phyloP scores from a whole-genome alignment of 1,140 invertebrate genomes.

The Drosophila aff. region DNA sequence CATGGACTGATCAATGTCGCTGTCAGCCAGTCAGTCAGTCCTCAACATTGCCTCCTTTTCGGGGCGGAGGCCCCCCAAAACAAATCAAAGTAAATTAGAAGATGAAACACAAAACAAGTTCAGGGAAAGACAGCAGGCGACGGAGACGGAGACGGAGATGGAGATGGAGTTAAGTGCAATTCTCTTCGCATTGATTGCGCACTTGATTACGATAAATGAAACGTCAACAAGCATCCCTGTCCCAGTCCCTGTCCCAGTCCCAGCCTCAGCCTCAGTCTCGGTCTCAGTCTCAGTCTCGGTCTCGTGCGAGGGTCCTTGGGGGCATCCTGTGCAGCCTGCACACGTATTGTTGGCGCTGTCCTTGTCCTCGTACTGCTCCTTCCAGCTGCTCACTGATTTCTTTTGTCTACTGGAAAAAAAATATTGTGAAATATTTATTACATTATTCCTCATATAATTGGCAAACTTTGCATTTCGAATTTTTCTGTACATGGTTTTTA shows the following conservation, averaged over 20 bases:
- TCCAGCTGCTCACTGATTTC: constrained; percentile 63
- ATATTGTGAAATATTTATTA: background rate
- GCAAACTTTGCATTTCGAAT: background rate
- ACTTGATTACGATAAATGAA: constrained; percentile 84
- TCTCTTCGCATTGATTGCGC: constrained; percentile 80
- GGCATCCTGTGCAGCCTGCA: constrained; percentile 54
- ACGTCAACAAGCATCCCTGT: constrained; percentile 69
- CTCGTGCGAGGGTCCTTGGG: constrained; percentile 48
- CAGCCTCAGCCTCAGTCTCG: background rate
- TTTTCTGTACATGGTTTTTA: background rate
- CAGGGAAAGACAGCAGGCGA: background rate
- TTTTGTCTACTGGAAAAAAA: constrained; percentile 58
- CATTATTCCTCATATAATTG: no score
- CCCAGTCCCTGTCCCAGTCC: background rate
- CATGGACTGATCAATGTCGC: constrained; percentile 40
- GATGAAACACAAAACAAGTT: constrained; percentile 30
- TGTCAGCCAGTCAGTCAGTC: constrained; percentile 21
- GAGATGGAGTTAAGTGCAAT: constrained; percentile 69
- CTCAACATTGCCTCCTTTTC: constrained; percentile 7
- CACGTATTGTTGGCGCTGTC: constrained; percentile 50
- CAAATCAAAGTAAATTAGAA: constrained; percentile 79
- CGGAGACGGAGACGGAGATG: background rate
- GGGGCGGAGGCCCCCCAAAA: constrained; percentile 4
- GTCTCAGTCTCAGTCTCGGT: background rate
- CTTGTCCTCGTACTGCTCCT: constrained; percentile 38